Evolutionary conservation across 2,113 vertebrate genomes (phyloP), one percentile per base, ranked within the genome.

Genomic region (Spea bombifrons): DNA sequence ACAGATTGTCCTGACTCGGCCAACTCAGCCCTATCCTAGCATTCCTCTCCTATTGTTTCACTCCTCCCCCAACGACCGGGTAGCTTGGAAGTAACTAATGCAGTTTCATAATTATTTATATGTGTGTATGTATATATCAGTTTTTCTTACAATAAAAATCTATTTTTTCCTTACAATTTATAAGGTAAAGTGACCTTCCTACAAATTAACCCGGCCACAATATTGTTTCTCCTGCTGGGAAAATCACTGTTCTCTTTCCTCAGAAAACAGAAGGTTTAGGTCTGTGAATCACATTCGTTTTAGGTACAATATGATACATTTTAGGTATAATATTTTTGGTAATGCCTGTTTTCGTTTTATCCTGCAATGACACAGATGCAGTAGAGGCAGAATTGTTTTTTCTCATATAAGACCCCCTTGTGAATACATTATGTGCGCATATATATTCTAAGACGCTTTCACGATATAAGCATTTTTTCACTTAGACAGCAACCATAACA

Each of bases 391-490:
- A 66, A 73, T 73, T 73, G 70, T 79, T 73, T 79, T 79, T 46
- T 49, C 71, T 65, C 63, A 57, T 67, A 73, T 57, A 79, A 73
- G 70, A 79, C 63, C 77, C 77, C 71, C 77, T 79, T 7, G 70
- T 73, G 77, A 79, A 73, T 93, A 88, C 88, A 92, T 91, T 89
- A 92, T 89, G 88, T 87, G 76, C 82, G 85, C 88, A 91, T 91
- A 90, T 91, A 89, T 90, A 88, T 86, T 88, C 73, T 5, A 80
- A 83, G 89, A 90, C 89, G 75, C 82, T 90, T 92, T 90, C 90
- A 91, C 83, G 84, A 88, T 90, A 88, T 92, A 92, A 91, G 90
- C 90, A 90, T 90, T 91, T 89, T 91, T 92, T 92, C 87, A 90
- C 92, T 90, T 88, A 85, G 88, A 87, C 87, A 88, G 88, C 87